Percentiles rank a stretch among this genome's conserved stretches.
Evolutionary conservation across 2,113 vertebrate genomes (phyloP).

Genomic region (Malurus cyaneus): DNA sequence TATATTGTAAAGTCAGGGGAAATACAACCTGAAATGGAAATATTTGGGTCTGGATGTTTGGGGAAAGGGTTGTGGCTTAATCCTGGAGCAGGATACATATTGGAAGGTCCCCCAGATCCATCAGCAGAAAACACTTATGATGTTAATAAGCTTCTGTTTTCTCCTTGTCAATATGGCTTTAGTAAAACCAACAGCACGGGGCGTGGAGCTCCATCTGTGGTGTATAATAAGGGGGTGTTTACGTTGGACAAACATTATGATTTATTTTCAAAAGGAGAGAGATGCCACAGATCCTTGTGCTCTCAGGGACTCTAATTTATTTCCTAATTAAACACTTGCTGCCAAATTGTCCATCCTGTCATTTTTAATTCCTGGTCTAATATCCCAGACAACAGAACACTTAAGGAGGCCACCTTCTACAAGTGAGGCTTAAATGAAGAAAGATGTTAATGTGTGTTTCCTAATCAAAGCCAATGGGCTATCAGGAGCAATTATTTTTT

Average conservation of each 20-base stretch:
- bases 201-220: neutral
- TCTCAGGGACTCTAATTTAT: slow-evolving; percentile 58
- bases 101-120: neutral
- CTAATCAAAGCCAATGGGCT: slow-evolving; percentile 46
- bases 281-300: slow-evolving; percentile 10
- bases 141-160: neutral
- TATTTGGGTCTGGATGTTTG: neutral
- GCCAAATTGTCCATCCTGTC: slow-evolving; percentile 59
- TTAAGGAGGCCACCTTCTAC: neutral
- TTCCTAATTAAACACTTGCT: slow-evolving; percentile 57
- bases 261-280: slow-evolving; percentile 37
- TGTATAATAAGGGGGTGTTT: neutral
- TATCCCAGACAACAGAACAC: slow-evolving; percentile 44
- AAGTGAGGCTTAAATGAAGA: slow-evolving; percentile 33
- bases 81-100: neutral
- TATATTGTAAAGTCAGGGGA: neutral
- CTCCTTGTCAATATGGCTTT: neutral
- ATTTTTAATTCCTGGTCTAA: slow-evolving; percentile 62
- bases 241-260: neutral
- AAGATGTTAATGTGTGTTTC: slow-evolving; percentile 4
- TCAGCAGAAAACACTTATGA: neutral
- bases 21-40: neutral
- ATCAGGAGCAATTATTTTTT: slow-evolving; percentile 18
- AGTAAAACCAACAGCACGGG: neutral
- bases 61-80: neutral